Evolutionary conservation across 2,888 invertebrate species (phyloP).

Genomic region (Cyclophora albipunctata): DNA sequence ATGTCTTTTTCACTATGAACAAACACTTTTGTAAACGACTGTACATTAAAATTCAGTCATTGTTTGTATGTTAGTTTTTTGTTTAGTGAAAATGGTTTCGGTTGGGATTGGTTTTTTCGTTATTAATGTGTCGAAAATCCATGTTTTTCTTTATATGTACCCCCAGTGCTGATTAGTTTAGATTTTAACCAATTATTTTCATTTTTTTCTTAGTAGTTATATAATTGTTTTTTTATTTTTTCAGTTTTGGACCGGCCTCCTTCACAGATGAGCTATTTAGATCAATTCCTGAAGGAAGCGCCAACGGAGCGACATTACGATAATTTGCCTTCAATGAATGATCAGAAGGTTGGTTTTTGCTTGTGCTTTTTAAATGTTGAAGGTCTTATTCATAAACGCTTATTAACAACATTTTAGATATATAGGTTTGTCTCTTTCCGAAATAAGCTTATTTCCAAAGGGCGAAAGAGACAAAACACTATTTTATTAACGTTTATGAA

Average conservation of each 20-base stretch:
- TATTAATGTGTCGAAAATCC: conserved; percentile 3
- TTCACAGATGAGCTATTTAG: conserved; percentile 93
- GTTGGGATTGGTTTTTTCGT: conserved; percentile 64
- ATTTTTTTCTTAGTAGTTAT: too few relatives aligned
- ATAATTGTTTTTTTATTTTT: conserved; percentile 17
- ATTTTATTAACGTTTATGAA: too few relatives aligned
- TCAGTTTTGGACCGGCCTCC: conserved; percentile 91
- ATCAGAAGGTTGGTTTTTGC: conserved; percentile 55
- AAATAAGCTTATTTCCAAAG: too few relatives aligned
- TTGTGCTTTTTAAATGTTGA: too few relatives aligned
- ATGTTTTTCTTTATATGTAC: conserved; percentile 1
- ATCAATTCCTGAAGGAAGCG: conserved; percentile 89
- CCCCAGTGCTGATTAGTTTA: neutral
- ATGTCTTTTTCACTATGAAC: too few relatives aligned
- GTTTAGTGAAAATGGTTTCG: conserved; percentile 60
- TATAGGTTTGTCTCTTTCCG: neutral
- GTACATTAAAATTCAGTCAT: conserved; percentile 16
- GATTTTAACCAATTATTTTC: too few relatives aligned
- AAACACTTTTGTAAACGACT: conserved; percentile 35
- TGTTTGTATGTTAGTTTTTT: conserved; percentile 34
- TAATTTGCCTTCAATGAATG: conserved; percentile 60
- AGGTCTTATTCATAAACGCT: too few relatives aligned
- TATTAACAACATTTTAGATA: conserved; percentile 5
- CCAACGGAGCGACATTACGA: conserved; percentile 66
- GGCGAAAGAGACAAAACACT: too few relatives aligned